These are phyloP conservation scores for Delichon dasypus DNA, from an alignment of 2,797 vertebrate species.

Conservation along the genomic window DNA sequence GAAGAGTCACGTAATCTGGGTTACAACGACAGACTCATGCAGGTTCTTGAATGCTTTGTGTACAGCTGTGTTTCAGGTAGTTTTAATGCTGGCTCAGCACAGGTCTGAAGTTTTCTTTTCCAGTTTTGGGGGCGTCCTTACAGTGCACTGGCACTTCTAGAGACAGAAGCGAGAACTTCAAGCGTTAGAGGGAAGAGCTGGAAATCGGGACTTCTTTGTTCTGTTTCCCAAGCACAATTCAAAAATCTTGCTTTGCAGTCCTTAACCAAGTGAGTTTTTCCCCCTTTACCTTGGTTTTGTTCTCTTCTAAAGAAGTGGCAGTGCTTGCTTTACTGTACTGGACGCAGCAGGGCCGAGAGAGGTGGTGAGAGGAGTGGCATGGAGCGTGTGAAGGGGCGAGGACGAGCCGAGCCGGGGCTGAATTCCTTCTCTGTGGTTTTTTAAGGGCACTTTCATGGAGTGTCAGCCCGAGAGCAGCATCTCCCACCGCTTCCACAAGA, in stretches of 20 bases:
- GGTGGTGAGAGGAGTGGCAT: not conserved
- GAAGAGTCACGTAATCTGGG: not conserved
- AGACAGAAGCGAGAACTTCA: conserved; percentile 23
- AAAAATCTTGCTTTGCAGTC: conserved; percentile 31
- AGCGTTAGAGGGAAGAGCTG: conserved; percentile 10
- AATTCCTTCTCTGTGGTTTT: not conserved
- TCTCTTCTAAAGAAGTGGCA: conserved; percentile 56
- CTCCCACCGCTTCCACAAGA: conserved; percentile 94
- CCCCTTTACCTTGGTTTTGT: conserved; percentile 26
- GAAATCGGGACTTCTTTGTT: conserved; percentile 23
- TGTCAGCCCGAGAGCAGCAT: conserved; percentile 95
- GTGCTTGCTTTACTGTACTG: conserved; percentile 57
- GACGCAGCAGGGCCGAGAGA: conserved; percentile 25
- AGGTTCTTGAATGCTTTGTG: not conserved
- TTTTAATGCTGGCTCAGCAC: not conserved
- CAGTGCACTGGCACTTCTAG: conserved; percentile 63
- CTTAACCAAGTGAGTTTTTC: conserved; percentile 35
- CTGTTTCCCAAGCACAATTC: conserved; percentile 13
- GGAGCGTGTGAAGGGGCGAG: not conserved
- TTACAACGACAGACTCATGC: not conserved
- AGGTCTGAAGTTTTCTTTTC: conserved; percentile 1
- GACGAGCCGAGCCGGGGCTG: fast-evolving
- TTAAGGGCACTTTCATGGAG: conserved; percentile 96
- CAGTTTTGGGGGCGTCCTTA: conserved; percentile 28
- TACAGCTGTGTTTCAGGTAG: not conserved